Base-by-base conservation (phyloP, 2,888 invertebrate species). In the Polylopha cassiicola region DNA sequence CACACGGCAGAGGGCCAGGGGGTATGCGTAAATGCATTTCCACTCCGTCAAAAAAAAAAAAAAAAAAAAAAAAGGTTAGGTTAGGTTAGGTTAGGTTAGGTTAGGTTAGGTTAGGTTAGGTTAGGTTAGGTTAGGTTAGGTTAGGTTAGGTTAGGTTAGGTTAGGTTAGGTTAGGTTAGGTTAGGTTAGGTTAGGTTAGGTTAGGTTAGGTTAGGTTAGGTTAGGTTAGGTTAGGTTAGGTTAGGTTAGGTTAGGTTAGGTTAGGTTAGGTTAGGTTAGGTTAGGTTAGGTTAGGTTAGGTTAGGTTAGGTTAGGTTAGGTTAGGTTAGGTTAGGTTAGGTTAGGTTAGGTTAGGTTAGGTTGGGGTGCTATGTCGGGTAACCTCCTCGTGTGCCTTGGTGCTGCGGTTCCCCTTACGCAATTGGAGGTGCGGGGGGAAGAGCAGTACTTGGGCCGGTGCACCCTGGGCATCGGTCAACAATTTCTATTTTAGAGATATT, bases 311-410 rank as follows among this genome's bases (percentile, higher is more conserved):
- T 21, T 32, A 22, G 22, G 32, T 21, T 43, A 37, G 43, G 37
- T 43, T 43, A 43, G 43, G 43, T 43, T 43, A 43, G 43, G 43
- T 43, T 43, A 43, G 43, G 37, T 43, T 37, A 37, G 43, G 37
- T 43, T 37, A 33, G 43, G 43, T 43, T 43, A 43, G 43, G 43
- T 43, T 43, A 43, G 43, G 32, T 32, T 26, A 18, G 20, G 32
- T n/a, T n/a, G n/a, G n/a, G n/a, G n/a, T n/a, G n/a, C n/a, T n/a
- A n/a, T n/a, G n/a, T n/a, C n/a, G n/a, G n/a, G n/a, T n/a, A n/a
- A n/a, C n/a, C n/a, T n/a, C n/a, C n/a, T n/a, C n/a, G n/a, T n/a
- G n/a, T n/a, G n/a, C n/a, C n/a, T n/a, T n/a, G n/a, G n/a, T n/a
- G n/a, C n/a, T n/a, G n/a, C n/a, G n/a, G n/a, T n/a, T n/a, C n/a